Base-by-base conservation (phyloP, 2,888 invertebrate species). In the Lottia scabra region DNA sequence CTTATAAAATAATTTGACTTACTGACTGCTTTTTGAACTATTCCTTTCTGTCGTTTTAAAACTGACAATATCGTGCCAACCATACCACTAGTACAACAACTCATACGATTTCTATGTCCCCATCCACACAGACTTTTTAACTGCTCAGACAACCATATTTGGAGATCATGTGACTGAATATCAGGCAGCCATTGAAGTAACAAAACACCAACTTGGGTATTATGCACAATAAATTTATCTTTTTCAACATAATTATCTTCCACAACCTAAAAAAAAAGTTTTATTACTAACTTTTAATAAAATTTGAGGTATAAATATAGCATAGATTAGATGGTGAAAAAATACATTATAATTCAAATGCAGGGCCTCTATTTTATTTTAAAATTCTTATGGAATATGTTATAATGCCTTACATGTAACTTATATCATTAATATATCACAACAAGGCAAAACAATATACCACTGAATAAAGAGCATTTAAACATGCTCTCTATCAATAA, bases 181-280 rank as follows among this genome's bases (percentile, higher is more conserved):
- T 90, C 89, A 0, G 91, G 91, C 77, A 92, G 81, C 92, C 92
- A 92, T 75, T 90, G 87, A 64, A 92, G 86, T 72, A 92, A 81
- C 80, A 91, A 89, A 43, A 91, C 81, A 62, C 91, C 89, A n/a
- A 91, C 91, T 79, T 91, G 91, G 0, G 91, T 89, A 81, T 92
- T 88, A 46, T 80, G 80, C n/a, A 88, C 77, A 3, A 76, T 73
- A 67, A 74, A 62, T 81, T 81, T 8, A 87, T 79, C 87, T 19
- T 72, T 68, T 46, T 79, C 81, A 19, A 77, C 81, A 75, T 80
- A 84, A 2, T 74, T 70, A 0, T 77, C 78, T 70, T 86, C 85
- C 2, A 84, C 83, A 65, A 85, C 84, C 86, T 86, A 72, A 10
- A 48, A 62, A 19, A 15, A 16, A 4, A 62, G 63, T 19, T 48